Evolutionary conservation across 2,113 vertebrate species (phyloP).

Genomic region (Otocyon megalotis): DNA sequence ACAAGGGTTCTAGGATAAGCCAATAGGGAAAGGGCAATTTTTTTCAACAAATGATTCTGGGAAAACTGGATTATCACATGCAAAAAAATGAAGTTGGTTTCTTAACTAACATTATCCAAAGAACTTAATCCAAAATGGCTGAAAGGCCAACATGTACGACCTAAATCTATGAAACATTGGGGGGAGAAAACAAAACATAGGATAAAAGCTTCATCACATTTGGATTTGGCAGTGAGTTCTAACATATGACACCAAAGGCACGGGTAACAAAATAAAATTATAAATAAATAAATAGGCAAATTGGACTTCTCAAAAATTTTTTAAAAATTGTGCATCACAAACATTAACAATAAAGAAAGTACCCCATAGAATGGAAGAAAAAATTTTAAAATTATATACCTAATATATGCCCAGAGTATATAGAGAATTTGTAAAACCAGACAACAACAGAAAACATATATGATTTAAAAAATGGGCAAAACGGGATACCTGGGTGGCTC

Average conservation of each 20-base stretch:
- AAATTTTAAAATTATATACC: neutral
- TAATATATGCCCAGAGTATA: neutral
- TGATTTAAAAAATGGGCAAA: neutral
- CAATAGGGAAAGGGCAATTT: neutral
- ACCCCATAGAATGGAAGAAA: neutral
- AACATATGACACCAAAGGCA: neutral
- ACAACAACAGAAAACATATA: neutral
- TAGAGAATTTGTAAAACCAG: neutral
- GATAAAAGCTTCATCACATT: neutral
- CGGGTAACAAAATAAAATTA: neutral
- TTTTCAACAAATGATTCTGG: neutral
- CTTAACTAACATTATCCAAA: neutral
- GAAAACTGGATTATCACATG: neutral
- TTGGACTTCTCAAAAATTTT: neutral
- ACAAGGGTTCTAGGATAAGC: neutral
- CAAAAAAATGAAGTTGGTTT: neutral
- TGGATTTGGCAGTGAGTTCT: neutral
- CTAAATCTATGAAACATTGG: neutral
- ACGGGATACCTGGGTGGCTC: too few relatives aligned
- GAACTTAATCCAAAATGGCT: neutral
- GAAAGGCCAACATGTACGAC: neutral
- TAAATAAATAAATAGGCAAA: neutral
- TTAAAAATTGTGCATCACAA: neutral
- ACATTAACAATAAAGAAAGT: neutral
- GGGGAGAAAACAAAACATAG: too few relatives aligned